These are phyloP conservation scores for Thamnophis sirtalis DNA, from an alignment of 2,113 vertebrate genomes.

Conservation along the genomic window DNA sequence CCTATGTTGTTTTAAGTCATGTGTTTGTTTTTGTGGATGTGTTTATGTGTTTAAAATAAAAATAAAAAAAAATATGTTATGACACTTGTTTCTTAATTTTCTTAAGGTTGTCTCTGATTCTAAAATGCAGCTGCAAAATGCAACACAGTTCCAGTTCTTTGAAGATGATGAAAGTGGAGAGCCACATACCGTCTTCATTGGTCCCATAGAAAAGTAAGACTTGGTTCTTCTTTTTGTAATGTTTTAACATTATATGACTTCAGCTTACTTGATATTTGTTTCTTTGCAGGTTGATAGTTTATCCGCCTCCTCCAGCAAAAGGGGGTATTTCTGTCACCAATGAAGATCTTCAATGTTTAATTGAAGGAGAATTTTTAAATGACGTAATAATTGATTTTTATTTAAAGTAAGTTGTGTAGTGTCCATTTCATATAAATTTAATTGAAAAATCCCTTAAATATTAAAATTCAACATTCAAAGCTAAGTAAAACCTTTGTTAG, in stretches of 20 bases:
- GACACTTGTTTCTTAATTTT: conserved; percentile 34
- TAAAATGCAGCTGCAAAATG: conserved; percentile 72
- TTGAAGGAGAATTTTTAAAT: conserved; percentile 95
- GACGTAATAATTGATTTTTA: conserved; percentile 99
- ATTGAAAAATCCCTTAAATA: conserved; percentile 3
- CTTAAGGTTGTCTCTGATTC: conserved; percentile 69
- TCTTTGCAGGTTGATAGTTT: conserved; percentile 86
- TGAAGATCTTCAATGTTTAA: conserved; percentile 97
- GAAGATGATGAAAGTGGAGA: conserved; percentile 85
- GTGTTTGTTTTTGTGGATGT: too few species aligned
- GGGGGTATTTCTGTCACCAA: conserved; percentile 96
- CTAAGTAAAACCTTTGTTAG: not conserved
- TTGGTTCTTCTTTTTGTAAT: conserved; percentile 25
- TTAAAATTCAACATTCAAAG: not conserved
- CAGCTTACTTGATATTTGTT: conserved; percentile 33
- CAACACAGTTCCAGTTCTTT: conserved; percentile 75
- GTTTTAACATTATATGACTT: conserved; percentile 16
- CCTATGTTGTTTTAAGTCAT: too few species aligned
- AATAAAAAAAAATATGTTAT: not conserved
- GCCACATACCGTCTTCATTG: conserved; percentile 88
- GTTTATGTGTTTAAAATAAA: too few species aligned
- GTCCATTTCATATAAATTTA: not conserved
- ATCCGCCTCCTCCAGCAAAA: conserved; percentile 94
- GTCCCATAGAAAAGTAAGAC: conserved; percentile 91
- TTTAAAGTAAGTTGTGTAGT: conserved; percentile 87